phyloP scores from a whole-genome alignment of 2,797 vertebrate genomes.

The Xiphophorus birchmanni region DNA sequence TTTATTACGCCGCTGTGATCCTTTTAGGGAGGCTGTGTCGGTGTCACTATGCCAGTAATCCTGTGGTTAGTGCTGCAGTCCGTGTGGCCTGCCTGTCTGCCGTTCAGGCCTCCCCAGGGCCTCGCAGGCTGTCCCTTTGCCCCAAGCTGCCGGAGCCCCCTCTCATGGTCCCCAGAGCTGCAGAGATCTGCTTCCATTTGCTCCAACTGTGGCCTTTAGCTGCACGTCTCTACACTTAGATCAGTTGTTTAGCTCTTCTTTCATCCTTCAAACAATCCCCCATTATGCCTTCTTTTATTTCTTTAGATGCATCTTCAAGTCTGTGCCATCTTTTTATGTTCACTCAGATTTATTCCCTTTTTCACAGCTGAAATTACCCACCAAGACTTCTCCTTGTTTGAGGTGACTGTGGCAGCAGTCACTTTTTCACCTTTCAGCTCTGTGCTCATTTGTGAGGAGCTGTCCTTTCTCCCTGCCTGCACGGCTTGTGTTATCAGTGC shows the following conservation, averaged over 20 bases:
- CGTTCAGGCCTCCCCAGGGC: slow-evolving; percentile 80
- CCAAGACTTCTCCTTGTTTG: slow-evolving; percentile 25
- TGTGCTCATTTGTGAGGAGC: slow-evolving; percentile 62
- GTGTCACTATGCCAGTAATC: slow-evolving; percentile 97
- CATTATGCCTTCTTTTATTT: slow-evolving; percentile 30
- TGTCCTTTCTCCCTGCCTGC: slow-evolving; percentile 67
- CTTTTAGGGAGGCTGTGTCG: slow-evolving; percentile 98
- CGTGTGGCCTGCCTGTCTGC: slow-evolving; percentile 85
- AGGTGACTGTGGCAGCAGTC: slow-evolving; percentile 49
- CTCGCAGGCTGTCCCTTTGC: slow-evolving; percentile 73
- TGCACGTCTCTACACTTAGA: slow-evolving; percentile 41
- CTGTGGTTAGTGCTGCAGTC: slow-evolving; percentile 87
- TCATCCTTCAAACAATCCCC: neutral
- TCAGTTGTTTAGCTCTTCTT: slow-evolving; percentile 13
- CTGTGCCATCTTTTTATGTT: slow-evolving; percentile 8
- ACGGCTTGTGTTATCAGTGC: slow-evolving; percentile 77
- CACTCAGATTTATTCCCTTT: neutral
- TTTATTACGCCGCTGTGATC: slow-evolving; percentile 99
- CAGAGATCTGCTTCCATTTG: slow-evolving; percentile 57
- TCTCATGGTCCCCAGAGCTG: slow-evolving; percentile 73
- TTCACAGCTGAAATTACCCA: slow-evolving; percentile 6
- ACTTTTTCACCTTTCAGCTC: slow-evolving; percentile 66
- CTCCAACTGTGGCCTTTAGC: slow-evolving; percentile 57
- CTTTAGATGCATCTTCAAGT: slow-evolving; percentile 43
- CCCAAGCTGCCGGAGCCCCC: slow-evolving; percentile 59